Conservation (phyloP, 2,113 vertebrate genomes). For the Ictalurus punctatus region DNA sequence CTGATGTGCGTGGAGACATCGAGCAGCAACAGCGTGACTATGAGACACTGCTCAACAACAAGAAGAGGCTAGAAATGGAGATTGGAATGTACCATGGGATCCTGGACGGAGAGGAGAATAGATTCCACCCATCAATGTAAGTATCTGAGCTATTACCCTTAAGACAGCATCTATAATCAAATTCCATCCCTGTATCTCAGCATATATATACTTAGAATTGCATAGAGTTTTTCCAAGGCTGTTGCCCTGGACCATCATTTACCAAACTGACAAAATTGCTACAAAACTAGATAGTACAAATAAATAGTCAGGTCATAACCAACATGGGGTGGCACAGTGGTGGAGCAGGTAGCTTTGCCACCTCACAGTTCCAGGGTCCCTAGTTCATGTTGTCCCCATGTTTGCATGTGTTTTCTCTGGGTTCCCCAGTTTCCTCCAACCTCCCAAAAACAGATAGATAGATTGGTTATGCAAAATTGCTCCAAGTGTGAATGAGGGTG, state of each 20-base stretch:
- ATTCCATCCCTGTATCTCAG: background rate
- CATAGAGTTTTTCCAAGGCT: background rate
- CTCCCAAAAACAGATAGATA: background rate
- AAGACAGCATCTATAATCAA: too few relatives aligned
- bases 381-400: background rate
- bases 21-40: constrained; percentile 84
- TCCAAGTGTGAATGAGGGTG: background rate
- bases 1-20: constrained; percentile 78
- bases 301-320: background rate
- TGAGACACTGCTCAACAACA: constrained; percentile 78
- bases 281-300: background rate
- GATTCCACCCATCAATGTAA: constrained; percentile 67
- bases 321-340: background rate
- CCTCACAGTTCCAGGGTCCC: background rate
- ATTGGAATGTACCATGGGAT: constrained; percentile 84
- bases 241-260: background rate
- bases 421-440: background rate
- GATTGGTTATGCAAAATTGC: background rate
- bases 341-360: background rate
- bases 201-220: background rate
- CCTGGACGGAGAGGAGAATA: constrained; percentile 85
- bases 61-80: constrained; percentile 83
- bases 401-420: background rate
- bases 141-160: constrained; percentile 22
- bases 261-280: background rate